Percentiles rank a stretch among this genome's conserved stretches.
These are phyloP conservation scores for Drosophila subsilvestris DNA, from an alignment of 2,888 invertebrate species.

Conservation along the genomic window DNA sequence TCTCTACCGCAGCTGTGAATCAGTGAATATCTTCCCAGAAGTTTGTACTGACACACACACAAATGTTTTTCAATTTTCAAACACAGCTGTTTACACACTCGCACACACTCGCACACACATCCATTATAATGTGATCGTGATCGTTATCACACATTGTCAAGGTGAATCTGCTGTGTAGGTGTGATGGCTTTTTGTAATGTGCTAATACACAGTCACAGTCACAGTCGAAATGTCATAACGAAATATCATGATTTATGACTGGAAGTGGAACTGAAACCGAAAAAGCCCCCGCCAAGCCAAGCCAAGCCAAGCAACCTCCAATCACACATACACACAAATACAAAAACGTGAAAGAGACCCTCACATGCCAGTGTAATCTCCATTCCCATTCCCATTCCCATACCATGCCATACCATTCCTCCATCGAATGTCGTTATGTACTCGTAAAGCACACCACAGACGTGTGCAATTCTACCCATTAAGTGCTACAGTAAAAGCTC, in stretches of 20 bases:
- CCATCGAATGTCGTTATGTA: not conserved
- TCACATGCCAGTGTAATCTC: not conserved
- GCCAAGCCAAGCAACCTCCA: not conserved
- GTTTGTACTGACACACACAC: constrained; percentile 8
- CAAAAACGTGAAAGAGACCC: not conserved
- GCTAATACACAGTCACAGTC: not conserved
- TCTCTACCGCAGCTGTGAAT: not conserved
- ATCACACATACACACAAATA: constrained; percentile 3
- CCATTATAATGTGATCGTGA: constrained; percentile 2
- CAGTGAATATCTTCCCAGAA: not conserved
- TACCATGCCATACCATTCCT: not conserved
- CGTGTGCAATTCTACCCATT: not conserved
- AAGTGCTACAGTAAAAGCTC: not conserved
- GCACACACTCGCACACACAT: too few relatives aligned
- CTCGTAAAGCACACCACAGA: constrained; percentile 1
- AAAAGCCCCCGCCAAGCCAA: not conserved
- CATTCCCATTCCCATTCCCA: not conserved
- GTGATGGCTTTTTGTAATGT: constrained; percentile 2
- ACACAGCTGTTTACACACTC: constrained; percentile 44
- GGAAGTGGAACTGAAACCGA: constrained; percentile 1
- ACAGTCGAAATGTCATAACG: constrained; percentile 3
- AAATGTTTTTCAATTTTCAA: constrained; percentile 3
- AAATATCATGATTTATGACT: constrained; percentile 11
- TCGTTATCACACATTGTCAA: constrained; percentile 51
- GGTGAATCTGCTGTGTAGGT: constrained; percentile 53